Base-by-base conservation (phyloP, 2,113 vertebrate genomes). In the Spheniscus mendiculus region DNA sequence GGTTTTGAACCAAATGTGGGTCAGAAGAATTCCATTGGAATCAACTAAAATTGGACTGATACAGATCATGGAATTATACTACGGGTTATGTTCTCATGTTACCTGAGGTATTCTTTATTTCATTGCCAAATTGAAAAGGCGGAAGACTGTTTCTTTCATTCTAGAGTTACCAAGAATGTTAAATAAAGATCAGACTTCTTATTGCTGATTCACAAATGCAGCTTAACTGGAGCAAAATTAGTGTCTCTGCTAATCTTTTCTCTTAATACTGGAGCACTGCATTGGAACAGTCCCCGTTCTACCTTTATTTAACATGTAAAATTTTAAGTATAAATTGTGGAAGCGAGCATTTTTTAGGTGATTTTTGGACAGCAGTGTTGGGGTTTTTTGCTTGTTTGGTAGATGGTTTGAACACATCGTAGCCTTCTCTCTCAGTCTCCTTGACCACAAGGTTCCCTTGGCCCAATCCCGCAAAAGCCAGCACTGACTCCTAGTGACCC, bases 141-240 rank as follows among this genome's bases (percentile, higher is more conserved):
- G 0, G 4, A 90, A 73, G 76, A 63, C 52, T 66, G 8, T 89
- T 71, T 92, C 38, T 92, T 95, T 84, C 21, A 59, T 90, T 89
- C 52, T 89, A 38, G 30, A 78, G 27, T 87, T 94, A 74, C 76
- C 76, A 58, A 3, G 7, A 90, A 89, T 55, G 47, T 89, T 84
- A 95, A 90, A 87, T 89, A 73, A 95, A 96, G 44, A 91, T 55
- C 44, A 85, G 36, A 34, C 12, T 84, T 81, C 10, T 94, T 89
- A 85, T 55, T 91, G 89, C 93, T 90, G 81, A 89, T 87, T 96
- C 93, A 93, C 55, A 91, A 89, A 88, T 44, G 66, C 87, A 83
- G 62, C 74, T 92, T 85, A 96, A 63, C 58, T 80, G 78, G 29
- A 91, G 53, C 50, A 88, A 90, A 94, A 36, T 76, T 55, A 95